These are phyloP conservation scores for Caenorhabditis inopinata DNA, from an alignment of 1,140 invertebrate species.

Conservation along the genomic window DNA sequence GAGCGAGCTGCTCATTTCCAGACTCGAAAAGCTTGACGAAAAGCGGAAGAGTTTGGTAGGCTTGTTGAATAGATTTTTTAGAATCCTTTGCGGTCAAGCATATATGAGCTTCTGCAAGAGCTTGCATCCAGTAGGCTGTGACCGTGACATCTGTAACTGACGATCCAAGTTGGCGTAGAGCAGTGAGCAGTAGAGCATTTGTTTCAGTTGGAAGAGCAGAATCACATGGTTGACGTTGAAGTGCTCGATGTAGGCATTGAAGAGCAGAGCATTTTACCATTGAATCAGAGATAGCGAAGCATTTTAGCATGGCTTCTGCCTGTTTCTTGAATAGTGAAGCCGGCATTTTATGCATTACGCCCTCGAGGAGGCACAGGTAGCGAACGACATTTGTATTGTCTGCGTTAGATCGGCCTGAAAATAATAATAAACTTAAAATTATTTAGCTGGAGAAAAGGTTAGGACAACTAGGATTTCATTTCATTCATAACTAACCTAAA, in stretches of 20 bases:
- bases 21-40: slow-evolving; percentile 51
- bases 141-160: slow-evolving; percentile 52
- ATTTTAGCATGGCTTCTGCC: slow-evolving; percentile 46
- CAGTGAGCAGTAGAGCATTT: slow-evolving; percentile 44
- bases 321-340: slow-evolving; percentile 46
- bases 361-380: slow-evolving; percentile 49
- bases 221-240: slow-evolving; percentile 54
- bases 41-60: slow-evolving; percentile 40
- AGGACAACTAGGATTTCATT: too few relatives aligned
- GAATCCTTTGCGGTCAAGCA: slow-evolving; percentile 51
- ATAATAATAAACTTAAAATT: neutral
- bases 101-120: slow-evolving; percentile 53
- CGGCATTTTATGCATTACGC: slow-evolving; percentile 52
- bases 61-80: slow-evolving; percentile 29
- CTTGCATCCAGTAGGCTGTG: slow-evolving; percentile 59
- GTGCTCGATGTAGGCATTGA: slow-evolving; percentile 53
- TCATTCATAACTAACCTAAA: slow-evolving; percentile 8
- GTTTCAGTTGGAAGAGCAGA: slow-evolving; percentile 46
- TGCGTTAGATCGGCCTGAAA: slow-evolving; percentile 12
- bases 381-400: slow-evolving; percentile 40
- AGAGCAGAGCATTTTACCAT: slow-evolving; percentile 54
- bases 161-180: slow-evolving; percentile 34
- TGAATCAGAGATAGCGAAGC: slow-evolving; percentile 39
- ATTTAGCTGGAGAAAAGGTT: too few relatives aligned
- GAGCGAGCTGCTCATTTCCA: slow-evolving; percentile 46